phyloP scores from a whole-genome alignment of 2,888 invertebrate genomes.

The Mactromeris polynyma region DNA sequence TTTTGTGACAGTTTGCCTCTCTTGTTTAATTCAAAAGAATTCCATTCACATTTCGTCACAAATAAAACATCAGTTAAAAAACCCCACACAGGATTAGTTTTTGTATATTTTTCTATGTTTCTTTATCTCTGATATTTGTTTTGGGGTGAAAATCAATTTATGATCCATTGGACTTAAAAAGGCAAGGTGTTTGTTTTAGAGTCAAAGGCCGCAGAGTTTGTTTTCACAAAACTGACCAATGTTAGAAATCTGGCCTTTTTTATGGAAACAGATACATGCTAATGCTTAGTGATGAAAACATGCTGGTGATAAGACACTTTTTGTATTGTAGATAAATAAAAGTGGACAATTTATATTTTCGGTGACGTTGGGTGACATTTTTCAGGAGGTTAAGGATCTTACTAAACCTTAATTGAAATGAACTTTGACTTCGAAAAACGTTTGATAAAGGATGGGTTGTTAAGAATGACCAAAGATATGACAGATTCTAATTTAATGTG shows the following conservation, averaged over 20 bases:
- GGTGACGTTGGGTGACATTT: slow-evolving; percentile 43
- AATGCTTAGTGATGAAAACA: slow-evolving; percentile 59
- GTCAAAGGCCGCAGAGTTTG: slow-evolving; percentile 22
- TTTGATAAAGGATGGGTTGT: slow-evolving; percentile 37
- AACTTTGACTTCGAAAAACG: slow-evolving; percentile 30
- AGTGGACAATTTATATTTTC: slow-evolving; percentile 67
- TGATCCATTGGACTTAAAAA: slow-evolving; percentile 2
- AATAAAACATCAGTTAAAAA: neutral
- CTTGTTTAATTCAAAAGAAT: neutral
- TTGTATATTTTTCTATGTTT: neutral
- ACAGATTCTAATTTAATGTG: neutral
- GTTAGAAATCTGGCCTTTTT: slow-evolving; percentile 52
- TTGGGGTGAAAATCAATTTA: slow-evolving; percentile 17
- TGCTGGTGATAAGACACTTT: slow-evolving; percentile 60
- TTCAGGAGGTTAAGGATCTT: slow-evolving; percentile 28
- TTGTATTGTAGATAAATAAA: slow-evolving; percentile 58
- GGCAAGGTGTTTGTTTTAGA: slow-evolving; percentile 10
- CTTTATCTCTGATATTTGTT: neutral
- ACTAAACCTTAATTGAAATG: slow-evolving; percentile 25
- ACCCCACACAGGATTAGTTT: neutral
- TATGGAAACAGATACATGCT: slow-evolving; percentile 32
- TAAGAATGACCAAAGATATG: neutral
- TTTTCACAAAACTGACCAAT: slow-evolving; percentile 60
- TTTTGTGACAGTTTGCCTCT: no score
- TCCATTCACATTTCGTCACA: neutral